Evolutionary conservation across 2,113 vertebrate species (phyloP).

Genomic region (Haliaeetus leucogaster): DNA sequence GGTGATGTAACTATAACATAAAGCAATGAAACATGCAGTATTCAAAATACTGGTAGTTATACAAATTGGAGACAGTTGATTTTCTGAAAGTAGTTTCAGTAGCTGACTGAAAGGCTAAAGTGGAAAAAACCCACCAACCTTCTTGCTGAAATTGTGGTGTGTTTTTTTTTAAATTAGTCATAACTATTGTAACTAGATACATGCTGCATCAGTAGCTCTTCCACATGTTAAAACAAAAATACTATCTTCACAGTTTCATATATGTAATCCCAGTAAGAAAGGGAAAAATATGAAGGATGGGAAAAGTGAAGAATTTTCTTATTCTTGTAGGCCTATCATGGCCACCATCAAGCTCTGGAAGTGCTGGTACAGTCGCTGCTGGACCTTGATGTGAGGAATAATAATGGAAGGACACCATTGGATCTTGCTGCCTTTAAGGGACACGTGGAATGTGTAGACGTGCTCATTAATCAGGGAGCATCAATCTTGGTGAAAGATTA

Average conservation of each 20-base stretch:
- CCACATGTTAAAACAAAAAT: not conserved
- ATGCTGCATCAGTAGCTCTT: not conserved
- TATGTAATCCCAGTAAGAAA: not conserved
- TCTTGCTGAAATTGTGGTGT: not conserved
- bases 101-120: too few species aligned
- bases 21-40: too few species aligned
- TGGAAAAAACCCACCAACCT: not conserved
- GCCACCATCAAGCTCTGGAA: conserved; percentile 95
- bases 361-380: conserved; percentile 94
- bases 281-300: not conserved
- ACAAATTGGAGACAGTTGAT: too few species aligned
- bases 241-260: not conserved
- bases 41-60: too few species aligned
- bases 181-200: not conserved
- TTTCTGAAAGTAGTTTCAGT: too few species aligned
- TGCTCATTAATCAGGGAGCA: conserved; percentile 96
- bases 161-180: accelerated
- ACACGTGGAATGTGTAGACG: conserved; percentile 95
- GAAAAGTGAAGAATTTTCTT: not conserved
- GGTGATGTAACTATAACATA: too few species aligned
- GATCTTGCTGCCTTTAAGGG: conserved; percentile 96
- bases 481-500: conserved; percentile 97
- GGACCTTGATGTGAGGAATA: conserved; percentile 94
- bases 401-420: conserved; percentile 90
- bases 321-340: conserved; percentile 89